Conservation (phyloP, 2,113 vertebrate genomes). For the Phalacrocorax carbo region DNA sequence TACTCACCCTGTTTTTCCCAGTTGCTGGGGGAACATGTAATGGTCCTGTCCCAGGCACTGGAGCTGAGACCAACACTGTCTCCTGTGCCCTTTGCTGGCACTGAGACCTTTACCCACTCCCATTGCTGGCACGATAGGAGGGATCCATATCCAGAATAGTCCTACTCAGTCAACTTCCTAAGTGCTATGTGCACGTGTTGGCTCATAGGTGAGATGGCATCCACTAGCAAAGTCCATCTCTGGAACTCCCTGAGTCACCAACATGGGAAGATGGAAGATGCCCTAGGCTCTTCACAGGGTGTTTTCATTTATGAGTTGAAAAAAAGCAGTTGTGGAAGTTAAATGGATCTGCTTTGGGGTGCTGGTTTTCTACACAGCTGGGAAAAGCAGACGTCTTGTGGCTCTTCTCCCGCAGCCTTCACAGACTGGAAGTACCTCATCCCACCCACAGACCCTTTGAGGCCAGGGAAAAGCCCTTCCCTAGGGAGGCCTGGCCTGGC, state of each 20-base stretch:
- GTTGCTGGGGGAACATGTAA: rapidly evolving
- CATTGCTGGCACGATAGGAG: rapidly evolving
- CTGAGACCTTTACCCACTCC: background rate
- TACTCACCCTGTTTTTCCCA: background rate
- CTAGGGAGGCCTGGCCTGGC: background rate
- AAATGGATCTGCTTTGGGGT: background rate
- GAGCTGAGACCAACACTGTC: background rate
- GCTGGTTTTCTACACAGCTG: background rate
- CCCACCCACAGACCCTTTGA: background rate
- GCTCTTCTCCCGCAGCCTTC: background rate
- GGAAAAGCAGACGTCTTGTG: background rate
- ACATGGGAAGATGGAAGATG: background rate
- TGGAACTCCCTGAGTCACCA: background rate
- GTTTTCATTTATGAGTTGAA: background rate
- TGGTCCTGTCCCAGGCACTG: background rate
- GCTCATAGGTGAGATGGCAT: background rate
- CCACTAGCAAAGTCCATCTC: background rate
- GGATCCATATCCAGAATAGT: background rate
- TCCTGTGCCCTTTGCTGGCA: background rate
- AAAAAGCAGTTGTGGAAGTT: background rate
- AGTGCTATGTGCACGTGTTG: background rate
- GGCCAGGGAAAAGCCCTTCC: background rate
- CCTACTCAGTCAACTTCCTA: background rate
- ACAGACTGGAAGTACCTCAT: background rate
- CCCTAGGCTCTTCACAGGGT: background rate